Base-by-base conservation (phyloP, 1,140 invertebrate genomes). In the Ganaspis sp. region DNA sequence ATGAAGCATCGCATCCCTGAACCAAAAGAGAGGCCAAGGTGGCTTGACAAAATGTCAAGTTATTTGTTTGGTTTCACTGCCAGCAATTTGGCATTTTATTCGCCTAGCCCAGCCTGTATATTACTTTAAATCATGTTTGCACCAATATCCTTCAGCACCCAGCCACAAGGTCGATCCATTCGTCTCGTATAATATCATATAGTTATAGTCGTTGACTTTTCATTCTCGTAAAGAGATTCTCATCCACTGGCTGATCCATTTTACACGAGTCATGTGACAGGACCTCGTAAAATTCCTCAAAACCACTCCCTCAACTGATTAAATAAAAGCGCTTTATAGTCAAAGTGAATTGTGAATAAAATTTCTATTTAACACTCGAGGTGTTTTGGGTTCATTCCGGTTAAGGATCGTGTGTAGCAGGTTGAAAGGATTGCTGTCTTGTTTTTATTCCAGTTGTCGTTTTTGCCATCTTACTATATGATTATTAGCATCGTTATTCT, bases 111-210 rank as follows among this genome's bases (percentile, higher is more conserved):
- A 73, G 75, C 75, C 29, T 70, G 74, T 80, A 88, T 89, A 88
- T 89, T 89, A 87, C 87, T 86, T 79, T 74, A 85, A 86, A 86
- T 90, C 85, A 85, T 86, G 84, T 87, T 89, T 87, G 86, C 82
- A 77, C 83, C 85, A 83, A 86, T 86, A 83, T 80, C 77, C 75
- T 72, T 34, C 38, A 77, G 49, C 77, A 80, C 5, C 75, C 73
- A 77, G 71, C 49, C 37, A 73, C 26, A 70, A 78, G 34, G 69
- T 69, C 71, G 70, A 76, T 19, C 54, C 26, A 69, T 42, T 73
- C 72, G 73, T 64, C 75, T 74, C 42, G 72, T 42, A 76, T 70
- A 74, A 19, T 29, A 37, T 45, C n/a, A 29, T 34, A 40, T 40
- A 40, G 8, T 11, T 11, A 40, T 40, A 40, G 9, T 11, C 26